Conservation (phyloP, 2,888 invertebrate genomes). For the Metacarcinus magister region DNA sequence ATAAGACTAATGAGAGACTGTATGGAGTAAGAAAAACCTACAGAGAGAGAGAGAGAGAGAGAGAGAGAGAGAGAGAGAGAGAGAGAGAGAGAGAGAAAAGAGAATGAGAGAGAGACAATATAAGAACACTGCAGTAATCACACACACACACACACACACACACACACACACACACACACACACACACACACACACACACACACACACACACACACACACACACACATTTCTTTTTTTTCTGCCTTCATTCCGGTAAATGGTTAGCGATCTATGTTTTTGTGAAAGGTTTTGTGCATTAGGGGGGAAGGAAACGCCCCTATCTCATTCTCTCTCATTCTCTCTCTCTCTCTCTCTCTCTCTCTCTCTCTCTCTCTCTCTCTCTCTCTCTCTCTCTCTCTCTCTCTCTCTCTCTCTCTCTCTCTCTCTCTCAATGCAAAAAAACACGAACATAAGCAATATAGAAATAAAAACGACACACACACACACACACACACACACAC, state of each 20-base stretch:
- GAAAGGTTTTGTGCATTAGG: constrained; percentile 27
- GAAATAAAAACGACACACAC: too few species aligned
- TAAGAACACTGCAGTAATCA: background rate
- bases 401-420: background rate
- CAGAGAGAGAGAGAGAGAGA: background rate
- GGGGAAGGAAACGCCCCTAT: background rate
- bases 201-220: background rate
- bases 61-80: constrained; percentile 22
- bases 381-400: constrained; percentile 34
- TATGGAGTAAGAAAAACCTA: background rate
- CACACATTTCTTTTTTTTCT: background rate
- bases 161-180: constrained; percentile 15
- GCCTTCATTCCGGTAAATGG: background rate
- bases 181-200: background rate
- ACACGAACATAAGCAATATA: too few species aligned
- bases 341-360: constrained; percentile 39
- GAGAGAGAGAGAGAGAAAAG: constrained; percentile 42
- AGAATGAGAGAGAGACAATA: background rate
- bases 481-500: background rate
- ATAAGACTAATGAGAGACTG: background rate
- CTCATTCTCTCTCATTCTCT: background rate
- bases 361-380: constrained; percentile 39
- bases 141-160: constrained; percentile 34
- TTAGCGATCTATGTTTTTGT: background rate
- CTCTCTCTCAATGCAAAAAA: background rate